These are phyloP conservation scores for Himalopsyche japonica DNA, from an alignment of 2,888 invertebrate genomes.

Conservation along the genomic window DNA sequence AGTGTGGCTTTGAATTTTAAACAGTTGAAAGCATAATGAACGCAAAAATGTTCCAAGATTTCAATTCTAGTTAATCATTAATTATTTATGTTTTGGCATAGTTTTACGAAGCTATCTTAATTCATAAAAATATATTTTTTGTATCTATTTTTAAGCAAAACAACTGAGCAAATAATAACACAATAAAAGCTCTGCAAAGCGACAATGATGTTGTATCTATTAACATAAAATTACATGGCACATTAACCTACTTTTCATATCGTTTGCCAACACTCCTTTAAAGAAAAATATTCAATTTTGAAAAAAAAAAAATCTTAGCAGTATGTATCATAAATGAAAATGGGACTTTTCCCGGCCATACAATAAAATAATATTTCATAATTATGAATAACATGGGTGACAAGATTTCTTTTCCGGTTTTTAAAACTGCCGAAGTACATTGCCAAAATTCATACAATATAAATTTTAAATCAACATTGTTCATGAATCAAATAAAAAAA, in stretches of 20 bases:
- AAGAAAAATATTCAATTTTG: background rate
- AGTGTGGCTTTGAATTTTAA: background rate
- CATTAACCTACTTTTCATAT: background rate
- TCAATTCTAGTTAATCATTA: background rate
- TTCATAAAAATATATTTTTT: no score
- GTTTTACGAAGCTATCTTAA: no score
- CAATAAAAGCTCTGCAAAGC: background rate
- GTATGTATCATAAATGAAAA: background rate
- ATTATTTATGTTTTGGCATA: background rate
- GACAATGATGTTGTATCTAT: background rate
- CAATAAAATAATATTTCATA: no score
- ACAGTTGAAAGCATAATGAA: background rate
- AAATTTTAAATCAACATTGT: no score
- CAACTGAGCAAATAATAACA: background rate
- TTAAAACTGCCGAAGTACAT: no score
- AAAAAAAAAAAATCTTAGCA: background rate
- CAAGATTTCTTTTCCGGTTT: no score
- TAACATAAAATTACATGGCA: background rate
- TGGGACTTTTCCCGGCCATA: no score
- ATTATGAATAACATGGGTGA: no score
- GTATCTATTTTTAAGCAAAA: no score
- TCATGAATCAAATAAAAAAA: no score
- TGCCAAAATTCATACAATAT: no score
- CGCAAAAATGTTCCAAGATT: background rate
- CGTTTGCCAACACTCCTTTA: background rate